A percentile compares a stretch with the other conserved stretches of the same genome.
These are phyloP conservation scores for Pangasius djambal DNA, from an alignment of 2,797 vertebrate genomes.

Conservation along the genomic window DNA sequence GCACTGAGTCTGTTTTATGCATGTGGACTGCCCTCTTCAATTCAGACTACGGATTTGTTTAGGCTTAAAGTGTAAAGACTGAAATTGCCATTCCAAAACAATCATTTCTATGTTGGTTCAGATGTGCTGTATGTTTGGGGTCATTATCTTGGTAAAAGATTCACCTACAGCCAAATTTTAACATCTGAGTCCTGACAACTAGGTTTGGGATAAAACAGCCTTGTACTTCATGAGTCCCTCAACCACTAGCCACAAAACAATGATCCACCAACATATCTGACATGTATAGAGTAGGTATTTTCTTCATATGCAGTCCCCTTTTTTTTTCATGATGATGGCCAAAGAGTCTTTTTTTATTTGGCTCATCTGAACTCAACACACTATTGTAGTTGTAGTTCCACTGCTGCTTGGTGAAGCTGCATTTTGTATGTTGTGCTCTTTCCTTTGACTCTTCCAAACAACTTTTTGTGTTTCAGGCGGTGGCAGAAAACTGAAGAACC, in stretches of 20 bases:
- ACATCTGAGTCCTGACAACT: background rate
- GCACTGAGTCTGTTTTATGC: too few relatives aligned
- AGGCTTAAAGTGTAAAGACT: background rate
- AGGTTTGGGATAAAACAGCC: background rate
- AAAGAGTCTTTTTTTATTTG: background rate
- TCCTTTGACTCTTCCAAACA: background rate
- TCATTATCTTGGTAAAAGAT: background rate
- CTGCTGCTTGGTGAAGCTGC: too few relatives aligned
- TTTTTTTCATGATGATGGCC: background rate
- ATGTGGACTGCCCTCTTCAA: too few relatives aligned
- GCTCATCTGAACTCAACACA: background rate
- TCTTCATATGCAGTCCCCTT: background rate
- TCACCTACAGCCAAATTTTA: background rate
- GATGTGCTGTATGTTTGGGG: too few relatives aligned
- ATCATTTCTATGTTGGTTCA: background rate
- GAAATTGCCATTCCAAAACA: background rate
- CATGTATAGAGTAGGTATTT: background rate
- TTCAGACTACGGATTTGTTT: background rate
- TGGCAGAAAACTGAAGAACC: background rate
- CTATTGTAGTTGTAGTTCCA: background rate
- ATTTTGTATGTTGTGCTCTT: too few relatives aligned
- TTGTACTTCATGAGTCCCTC: background rate
- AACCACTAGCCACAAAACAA: background rate
- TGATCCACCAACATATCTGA: background rate
- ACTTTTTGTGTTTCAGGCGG: background rate